Evolutionary conservation across 2,888 invertebrate genomes (phyloP).

Genomic region (Serrognathus titanus): DNA sequence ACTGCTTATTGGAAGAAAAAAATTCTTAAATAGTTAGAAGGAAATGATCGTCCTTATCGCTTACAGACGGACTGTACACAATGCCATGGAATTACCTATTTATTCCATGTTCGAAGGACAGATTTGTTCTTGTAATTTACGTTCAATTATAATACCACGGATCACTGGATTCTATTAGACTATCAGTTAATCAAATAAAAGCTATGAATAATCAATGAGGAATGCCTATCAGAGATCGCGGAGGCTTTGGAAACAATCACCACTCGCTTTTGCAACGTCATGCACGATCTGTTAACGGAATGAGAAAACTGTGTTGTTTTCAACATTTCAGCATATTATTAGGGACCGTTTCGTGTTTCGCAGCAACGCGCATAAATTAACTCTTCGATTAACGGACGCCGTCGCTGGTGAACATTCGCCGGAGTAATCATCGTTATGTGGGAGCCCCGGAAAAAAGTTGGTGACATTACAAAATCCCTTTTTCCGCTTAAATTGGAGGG

Average conservation of each 20-base stretch:
- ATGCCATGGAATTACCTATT: constrained; percentile 12
- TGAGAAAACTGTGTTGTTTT: not conserved
- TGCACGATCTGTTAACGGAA: constrained; percentile 10
- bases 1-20: too few species aligned
- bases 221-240: constrained; percentile 25
- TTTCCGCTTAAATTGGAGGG: constrained; percentile 47
- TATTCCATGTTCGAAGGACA: constrained; percentile 18
- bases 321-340: not conserved
- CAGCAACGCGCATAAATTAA: too few species aligned
- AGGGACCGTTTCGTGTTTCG: not conserved
- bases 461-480: constrained; percentile 30
- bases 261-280: constrained; percentile 21
- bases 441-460: not conserved
- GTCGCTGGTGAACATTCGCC: not conserved
- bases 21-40: too few species aligned
- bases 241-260: constrained; percentile 28
- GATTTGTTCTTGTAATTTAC: constrained; percentile 17
- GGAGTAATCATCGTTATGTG: constrained; percentile 1
- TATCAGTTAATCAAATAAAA: constrained; percentile 31
- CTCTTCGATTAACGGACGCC: too few species aligned
- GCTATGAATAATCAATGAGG: constrained; percentile 33
- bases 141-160: constrained; percentile 18
- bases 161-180: constrained; percentile 27
- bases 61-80: not conserved
- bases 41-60: too few species aligned